A percentile compares a stretch with the other conserved stretches of the same genome.
These are phyloP conservation scores for Hermaeophaga mercurialis DNA, from an alignment of 2,888 invertebrate species.

Conservation along the genomic window DNA sequence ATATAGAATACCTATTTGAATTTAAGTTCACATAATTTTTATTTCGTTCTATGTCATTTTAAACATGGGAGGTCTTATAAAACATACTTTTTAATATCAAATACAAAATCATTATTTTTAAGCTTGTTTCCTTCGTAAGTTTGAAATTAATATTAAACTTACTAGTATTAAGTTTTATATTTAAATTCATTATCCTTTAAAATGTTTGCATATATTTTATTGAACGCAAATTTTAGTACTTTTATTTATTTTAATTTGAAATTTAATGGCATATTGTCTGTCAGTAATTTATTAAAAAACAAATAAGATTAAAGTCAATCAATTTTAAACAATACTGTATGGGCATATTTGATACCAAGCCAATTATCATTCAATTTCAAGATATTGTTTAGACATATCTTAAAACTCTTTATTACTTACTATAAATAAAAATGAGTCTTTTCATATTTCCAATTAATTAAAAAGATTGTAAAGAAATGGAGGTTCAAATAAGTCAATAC, in stretches of 20 bases:
- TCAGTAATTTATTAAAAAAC: conserved; percentile 7
- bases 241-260: conserved; percentile 13
- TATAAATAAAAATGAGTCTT: no score
- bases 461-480: no score
- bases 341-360: conserved; percentile 6
- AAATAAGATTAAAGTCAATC: conserved; percentile 12
- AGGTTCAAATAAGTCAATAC: no score
- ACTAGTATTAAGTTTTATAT: conserved; percentile 1
- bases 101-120: no score
- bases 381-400: not conserved
- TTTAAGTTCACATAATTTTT: no score
- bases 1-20: no score
- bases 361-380: conserved; percentile 6
- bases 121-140: no score
- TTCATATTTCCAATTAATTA: no score
- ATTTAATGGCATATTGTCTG: conserved; percentile 13
- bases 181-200: conserved; percentile 8
- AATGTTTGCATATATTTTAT: conserved; percentile 9
- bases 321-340: conserved; percentile 11
- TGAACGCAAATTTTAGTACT: conserved; percentile 7
- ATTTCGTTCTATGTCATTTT: no score
- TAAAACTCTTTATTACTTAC: not conserved
- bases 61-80: no score
- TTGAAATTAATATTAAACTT: no score
- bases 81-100: no score